Conservation (phyloP, 1,140 invertebrate species). For the Pseudomyrmex sp. region DNA sequence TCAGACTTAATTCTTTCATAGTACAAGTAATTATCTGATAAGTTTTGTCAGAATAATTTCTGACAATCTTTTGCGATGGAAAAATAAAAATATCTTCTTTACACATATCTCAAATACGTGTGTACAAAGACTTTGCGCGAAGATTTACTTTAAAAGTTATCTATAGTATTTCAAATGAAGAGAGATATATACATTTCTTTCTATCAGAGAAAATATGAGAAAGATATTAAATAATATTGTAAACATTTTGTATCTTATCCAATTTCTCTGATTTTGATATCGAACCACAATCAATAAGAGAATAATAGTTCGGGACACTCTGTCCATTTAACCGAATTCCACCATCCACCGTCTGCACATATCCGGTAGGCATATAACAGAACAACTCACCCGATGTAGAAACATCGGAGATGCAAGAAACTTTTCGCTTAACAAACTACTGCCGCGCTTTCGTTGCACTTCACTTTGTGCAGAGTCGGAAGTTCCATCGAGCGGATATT, state of each 20-base stretch:
- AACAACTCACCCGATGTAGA: slow-evolving; percentile 60
- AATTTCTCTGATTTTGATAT: too few species aligned
- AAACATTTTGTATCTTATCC: too few species aligned
- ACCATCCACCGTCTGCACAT: slow-evolving; percentile 53
- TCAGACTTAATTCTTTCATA: neutral
- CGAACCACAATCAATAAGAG: too few species aligned
- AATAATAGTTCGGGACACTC: slow-evolving; percentile 25
- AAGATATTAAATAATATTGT: too few species aligned
- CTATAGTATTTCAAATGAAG: too few species aligned
- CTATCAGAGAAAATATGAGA: too few species aligned
- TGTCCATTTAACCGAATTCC: slow-evolving; percentile 58
- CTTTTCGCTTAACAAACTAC: slow-evolving; percentile 64
- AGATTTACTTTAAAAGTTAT: too few species aligned
- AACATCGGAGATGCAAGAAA: neutral
- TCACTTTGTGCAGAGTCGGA: slow-evolving; percentile 34
- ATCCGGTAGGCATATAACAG: slow-evolving; percentile 62
- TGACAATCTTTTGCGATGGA: neutral
- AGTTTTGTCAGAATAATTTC: neutral
- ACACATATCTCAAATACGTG: too few species aligned
- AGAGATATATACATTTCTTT: too few species aligned
- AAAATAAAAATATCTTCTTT: too few species aligned
- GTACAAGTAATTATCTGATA: too few species aligned
- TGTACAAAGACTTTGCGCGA: too few species aligned
- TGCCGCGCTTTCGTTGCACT: slow-evolving; percentile 69
- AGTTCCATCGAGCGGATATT: slow-evolving; percentile 48